Conservation (phyloP, 2,888 invertebrate species). For the Amiota mariae region DNA sequence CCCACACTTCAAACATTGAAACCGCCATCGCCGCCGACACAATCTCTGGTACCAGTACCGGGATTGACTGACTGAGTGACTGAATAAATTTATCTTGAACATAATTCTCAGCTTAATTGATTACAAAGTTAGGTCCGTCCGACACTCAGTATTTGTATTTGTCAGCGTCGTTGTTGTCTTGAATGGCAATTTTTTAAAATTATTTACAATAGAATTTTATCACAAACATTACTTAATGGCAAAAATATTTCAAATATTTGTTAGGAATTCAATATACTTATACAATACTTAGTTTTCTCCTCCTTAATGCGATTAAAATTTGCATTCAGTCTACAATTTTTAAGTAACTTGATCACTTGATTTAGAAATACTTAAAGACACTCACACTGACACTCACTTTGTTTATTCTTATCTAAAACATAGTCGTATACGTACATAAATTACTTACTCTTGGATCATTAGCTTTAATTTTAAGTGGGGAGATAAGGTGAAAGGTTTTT, state of each 20-base stretch:
- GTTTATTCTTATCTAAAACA: no score
- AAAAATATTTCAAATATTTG: conserved; percentile 13
- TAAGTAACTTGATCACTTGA: no score
- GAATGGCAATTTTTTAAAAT: conserved; percentile 1
- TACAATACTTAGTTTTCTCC: neutral
- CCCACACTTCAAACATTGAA: conserved; percentile 46
- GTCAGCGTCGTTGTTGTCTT: no score
- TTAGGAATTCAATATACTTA: no score
- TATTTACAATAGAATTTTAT: conserved; percentile 12
- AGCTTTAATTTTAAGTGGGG: no score
- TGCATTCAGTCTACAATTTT: neutral
- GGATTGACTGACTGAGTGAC: conserved; percentile 25
- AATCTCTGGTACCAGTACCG: conserved; percentile 22
- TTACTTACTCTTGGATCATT: no score
- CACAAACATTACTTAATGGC: conserved; percentile 4
- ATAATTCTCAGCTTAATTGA: conserved; percentile 60
- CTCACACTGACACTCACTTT: no score
- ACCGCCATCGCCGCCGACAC: neutral
- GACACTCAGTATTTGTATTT: conserved; percentile 26
- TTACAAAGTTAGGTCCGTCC: conserved; percentile 46
- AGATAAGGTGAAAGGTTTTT: no score
- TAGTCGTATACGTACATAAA: no score
- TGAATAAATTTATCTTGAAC: conserved; percentile 21
- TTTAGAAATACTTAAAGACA: no score
- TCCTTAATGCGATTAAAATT: conserved; percentile 4